Evolutionary conservation across 1,140 invertebrate genomes (phyloP).

Genomic region (Achroia grisella): DNA sequence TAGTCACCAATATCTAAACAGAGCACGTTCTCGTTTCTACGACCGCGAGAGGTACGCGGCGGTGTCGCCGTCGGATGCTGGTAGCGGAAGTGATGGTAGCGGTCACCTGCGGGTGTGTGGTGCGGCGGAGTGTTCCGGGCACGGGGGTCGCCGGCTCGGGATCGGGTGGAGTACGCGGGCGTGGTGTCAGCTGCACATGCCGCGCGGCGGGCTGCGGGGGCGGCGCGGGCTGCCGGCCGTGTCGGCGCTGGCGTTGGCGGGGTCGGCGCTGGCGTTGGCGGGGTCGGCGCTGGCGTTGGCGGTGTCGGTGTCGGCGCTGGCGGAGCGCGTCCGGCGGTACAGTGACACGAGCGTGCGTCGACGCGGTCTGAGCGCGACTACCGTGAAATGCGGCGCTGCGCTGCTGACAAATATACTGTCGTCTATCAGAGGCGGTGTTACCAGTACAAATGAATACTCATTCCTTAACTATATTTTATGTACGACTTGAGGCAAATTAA

Average conservation of each 20-base stretch:
- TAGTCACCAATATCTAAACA: too few species aligned
- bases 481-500: too few species aligned
- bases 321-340: slow-evolving; percentile 1
- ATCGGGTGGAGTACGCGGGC: too few species aligned
- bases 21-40: too few species aligned
- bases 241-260: slow-evolving; percentile 7
- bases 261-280: neutral
- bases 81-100: neutral
- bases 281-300: too few species aligned
- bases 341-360: slow-evolving; percentile 7
- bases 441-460: neutral
- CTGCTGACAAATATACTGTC: slow-evolving; percentile 3
- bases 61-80: neutral
- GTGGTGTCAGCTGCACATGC: slow-evolving; percentile 22
- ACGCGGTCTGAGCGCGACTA: slow-evolving; percentile 35
- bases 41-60: slow-evolving; percentile 11
- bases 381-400: slow-evolving; percentile 16
- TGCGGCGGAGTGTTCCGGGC: slow-evolving; percentile 4
- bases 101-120: too few species aligned
- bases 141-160: slow-evolving; percentile 11
- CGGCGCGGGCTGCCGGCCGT: slow-evolving; percentile 7
- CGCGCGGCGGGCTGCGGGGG: slow-evolving; percentile 6
- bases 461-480: too few species aligned
- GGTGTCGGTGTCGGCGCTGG: neutral
- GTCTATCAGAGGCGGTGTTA: slow-evolving; percentile 10